Percentiles rank a stretch among this genome's conserved stretches.
Conservation (phyloP, 2,888 invertebrate genomes). For the Phyllotreta cruciferae region DNA sequence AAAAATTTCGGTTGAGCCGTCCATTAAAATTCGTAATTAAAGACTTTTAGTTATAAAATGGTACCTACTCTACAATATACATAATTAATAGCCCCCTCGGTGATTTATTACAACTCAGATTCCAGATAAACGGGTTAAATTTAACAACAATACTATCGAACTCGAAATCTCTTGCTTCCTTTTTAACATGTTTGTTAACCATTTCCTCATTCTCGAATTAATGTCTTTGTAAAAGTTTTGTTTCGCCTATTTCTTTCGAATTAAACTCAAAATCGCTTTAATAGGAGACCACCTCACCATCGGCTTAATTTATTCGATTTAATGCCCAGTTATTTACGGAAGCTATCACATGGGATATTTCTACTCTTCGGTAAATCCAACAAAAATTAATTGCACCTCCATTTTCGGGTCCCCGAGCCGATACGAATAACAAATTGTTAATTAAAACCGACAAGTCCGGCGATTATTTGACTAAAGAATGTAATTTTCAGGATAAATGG, state of each 20-base stretch:
- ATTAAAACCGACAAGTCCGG: constrained; percentile 5
- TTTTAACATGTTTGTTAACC: constrained; percentile 34
- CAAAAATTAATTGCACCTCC: constrained; percentile 11
- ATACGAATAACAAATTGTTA: constrained; percentile 19
- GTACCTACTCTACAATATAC: constrained; percentile 12
- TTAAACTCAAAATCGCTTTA: background rate
- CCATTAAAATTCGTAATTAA: constrained; percentile 14
- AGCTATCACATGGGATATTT: constrained; percentile 6
- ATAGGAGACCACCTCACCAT: background rate
- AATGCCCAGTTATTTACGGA: constrained; percentile 10
- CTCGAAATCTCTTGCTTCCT: constrained; percentile 41
- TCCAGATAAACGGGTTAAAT: constrained; percentile 41
- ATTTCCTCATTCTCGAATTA: constrained; percentile 9
- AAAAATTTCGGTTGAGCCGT: background rate
- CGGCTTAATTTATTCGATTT: constrained; percentile 19
- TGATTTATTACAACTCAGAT: constrained; percentile 40
- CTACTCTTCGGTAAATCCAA: constrained; percentile 5
- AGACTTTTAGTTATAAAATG: constrained; percentile 8
- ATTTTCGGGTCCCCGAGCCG: constrained; percentile 7
- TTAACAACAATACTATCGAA: constrained; percentile 42
- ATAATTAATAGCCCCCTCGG: constrained; percentile 19
- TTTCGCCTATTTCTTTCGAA: background rate
- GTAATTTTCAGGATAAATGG: constrained; percentile 6
- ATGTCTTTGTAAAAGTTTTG: background rate
- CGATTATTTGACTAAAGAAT: constrained; percentile 13